Evolutionary conservation across 2,888 invertebrate species (phyloP), one percentile per base, ranked within the genome.

Genomic region (Drosophila paramelanica): DNA sequence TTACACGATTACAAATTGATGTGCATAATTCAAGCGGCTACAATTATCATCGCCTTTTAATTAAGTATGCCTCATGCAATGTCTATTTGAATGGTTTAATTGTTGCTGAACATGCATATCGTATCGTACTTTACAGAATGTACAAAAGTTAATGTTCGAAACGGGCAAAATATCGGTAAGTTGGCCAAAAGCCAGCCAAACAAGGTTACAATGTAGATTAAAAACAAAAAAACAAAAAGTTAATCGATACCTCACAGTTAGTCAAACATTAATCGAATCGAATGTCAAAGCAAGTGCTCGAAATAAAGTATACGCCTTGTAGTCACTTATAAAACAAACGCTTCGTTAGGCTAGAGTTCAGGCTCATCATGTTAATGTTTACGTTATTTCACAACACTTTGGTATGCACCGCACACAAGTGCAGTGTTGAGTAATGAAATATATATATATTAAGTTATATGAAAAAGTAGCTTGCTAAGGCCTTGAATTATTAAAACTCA

Each of bases 61-160:
- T 76, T 76, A 77, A 73, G 68, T 77, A 65, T 73, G 67, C 59
- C 45, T 31, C 72, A 62, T 67, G 77, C 77, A 82, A 88, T 78
- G 81, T 82, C 76, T 81, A 57, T 36, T 59, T 68, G 39, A 58
- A 66, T 64, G 43, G 20, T 59, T 56, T 67, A 67, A 78, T 69
- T 71, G 61, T 59, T 66, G 70, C 69, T 70, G 49, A 70, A 86
- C 86, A 82, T 74, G 83, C 76, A 77, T 58, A 66, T 67, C 49
- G 66, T 50, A 53, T 61, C 66, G 74, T 83, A 75, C 67, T 77
- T 90, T 91, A 67, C 91, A 91, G 91, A 91, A 91, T 74, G 91
- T 91, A 83, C 91, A 91, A 84, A 91, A 91, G 85, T 90, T 91
- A 90, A 91, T 91, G 90, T 90, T 91, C 81, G 91, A 91, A 88